Base-by-base conservation (phyloP, 1,140 invertebrate species). In the Zaprionus capensis region DNA sequence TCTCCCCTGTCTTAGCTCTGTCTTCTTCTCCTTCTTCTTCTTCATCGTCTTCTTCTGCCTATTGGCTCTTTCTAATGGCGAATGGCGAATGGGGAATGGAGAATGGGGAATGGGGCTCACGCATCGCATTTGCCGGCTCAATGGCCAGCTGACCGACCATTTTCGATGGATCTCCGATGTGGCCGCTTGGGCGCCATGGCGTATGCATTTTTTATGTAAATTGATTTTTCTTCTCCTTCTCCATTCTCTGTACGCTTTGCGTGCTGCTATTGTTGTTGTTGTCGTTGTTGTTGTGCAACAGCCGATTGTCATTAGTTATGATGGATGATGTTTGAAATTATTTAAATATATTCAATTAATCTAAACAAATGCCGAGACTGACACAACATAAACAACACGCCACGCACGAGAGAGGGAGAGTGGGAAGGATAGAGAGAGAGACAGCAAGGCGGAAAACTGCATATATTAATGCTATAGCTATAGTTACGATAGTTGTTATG, bases 301-400 rank as follows among this genome's bases (percentile, higher is more conserved):
- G 68, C 66, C 62, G 77, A 41, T 75, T 77, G 81, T 82, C 85
- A 90, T 88, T 88, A 88, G 72, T 85, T 86, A 90, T 88, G 85
- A 88, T 73, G 66, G 81, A 88, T 85, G 85, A 66, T 76, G 76
- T 57, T 90, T 55, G 57, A 72, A 85, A 88, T 82, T 90, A 88
- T 88, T 88, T 90, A 88, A 88, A 88, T 90, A 85, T 85, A 88
- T 90, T 85, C 85, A 90, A 88, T 88, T 88, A 88, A 88, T 90
- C 73, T 66, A 57, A 72, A 68, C 67, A 74, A 71, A 71, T 75
- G 63, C 22, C 31, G n/a, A 15, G 53, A 31, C 61, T 58, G 56
- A 71, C 85, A 84, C 78, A 58, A 63, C 69, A 73, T 86, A 90
- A 84, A 79, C 74, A 84, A 81, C 56, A 24, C n/a, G 26, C 7